Percentiles rank a stretch among this genome's conserved stretches.
Conservation (phyloP, 2,113 vertebrate genomes). For the Mormyrus lacerda region DNA sequence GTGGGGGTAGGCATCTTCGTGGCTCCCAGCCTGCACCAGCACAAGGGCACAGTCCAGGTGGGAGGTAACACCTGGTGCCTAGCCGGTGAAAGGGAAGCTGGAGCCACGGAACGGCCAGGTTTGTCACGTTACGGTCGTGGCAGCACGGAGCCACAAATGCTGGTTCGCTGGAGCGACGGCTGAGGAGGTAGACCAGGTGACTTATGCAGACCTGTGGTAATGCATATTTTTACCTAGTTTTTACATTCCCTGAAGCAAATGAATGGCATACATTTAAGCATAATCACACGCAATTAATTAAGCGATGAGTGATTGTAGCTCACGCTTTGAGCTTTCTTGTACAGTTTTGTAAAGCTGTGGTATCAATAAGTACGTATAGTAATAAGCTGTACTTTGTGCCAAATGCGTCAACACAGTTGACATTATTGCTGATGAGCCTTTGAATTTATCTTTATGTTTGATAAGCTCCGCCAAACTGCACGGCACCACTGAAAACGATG, state of each 20-base stretch:
- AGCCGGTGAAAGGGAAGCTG: conserved; percentile 19
- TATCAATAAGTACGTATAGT: background rate
- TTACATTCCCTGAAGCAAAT: background rate
- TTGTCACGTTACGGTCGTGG: conserved; percentile 21
- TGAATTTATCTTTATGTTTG: background rate
- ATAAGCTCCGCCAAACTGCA: background rate
- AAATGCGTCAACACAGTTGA: background rate
- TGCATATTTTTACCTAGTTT: background rate
- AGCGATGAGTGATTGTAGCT: background rate
- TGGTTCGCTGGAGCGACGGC: background rate
- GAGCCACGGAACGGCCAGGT: conserved; percentile 28
- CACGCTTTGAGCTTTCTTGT: background rate
- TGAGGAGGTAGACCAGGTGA: background rate
- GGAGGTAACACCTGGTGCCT: conserved; percentile 19
- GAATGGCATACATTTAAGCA: background rate
- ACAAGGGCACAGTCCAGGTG: conserved; percentile 20
- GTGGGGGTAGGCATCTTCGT: conserved; percentile 6
- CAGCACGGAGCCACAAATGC: conserved; percentile 18
- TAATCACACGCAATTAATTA: background rate
- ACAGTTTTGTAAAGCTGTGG: background rate
- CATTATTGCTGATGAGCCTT: background rate
- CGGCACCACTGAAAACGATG: background rate
- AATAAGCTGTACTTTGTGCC: background rate
- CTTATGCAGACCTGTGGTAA: background rate
- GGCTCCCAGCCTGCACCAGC: conserved; percentile 10